Percentiles rank a stretch among this genome's conserved stretches.
Evolutionary conservation across 1,140 invertebrate genomes (phyloP).

Genomic region (Saccostrea cuccullata): DNA sequence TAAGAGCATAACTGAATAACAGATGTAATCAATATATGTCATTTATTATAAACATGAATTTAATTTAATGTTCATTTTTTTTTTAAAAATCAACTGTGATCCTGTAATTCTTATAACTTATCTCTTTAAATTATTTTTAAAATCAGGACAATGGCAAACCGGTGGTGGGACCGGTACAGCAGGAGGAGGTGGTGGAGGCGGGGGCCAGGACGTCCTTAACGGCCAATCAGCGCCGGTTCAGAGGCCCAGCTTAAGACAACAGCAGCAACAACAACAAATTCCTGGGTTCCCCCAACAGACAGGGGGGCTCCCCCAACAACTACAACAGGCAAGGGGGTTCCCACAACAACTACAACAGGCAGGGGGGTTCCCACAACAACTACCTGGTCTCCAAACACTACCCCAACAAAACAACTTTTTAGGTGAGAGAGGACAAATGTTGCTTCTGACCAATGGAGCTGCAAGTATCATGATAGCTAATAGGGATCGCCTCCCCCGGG

Average conservation of each 20-base stretch:
- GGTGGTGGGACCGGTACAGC: background rate
- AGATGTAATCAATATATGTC: too few relatives aligned
- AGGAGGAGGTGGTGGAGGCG: background rate
- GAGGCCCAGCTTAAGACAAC: background rate
- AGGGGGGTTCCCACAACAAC: background rate
- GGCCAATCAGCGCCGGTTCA: background rate
- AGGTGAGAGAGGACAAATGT: slow-evolving; percentile 34
- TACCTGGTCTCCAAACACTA: background rate
- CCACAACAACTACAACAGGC: background rate
- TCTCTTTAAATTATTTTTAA: background rate
- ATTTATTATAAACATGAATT: too few relatives aligned
- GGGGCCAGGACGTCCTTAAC: background rate
- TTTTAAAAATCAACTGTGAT: too few relatives aligned
- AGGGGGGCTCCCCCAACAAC: too few relatives aligned
- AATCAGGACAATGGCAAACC: background rate
- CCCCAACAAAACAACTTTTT: slow-evolving; percentile 20
- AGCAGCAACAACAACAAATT: too few relatives aligned
- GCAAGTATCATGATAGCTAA: background rate
- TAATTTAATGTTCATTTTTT: background rate
- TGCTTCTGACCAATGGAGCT: slow-evolving; percentile 7
- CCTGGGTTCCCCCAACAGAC: too few relatives aligned
- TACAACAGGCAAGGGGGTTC: too few relatives aligned
- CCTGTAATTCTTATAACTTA: background rate
- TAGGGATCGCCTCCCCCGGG: slow-evolving; percentile 8
- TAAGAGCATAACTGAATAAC: too few relatives aligned